phyloP scores from a whole-genome alignment of 2,797 vertebrate species.

The Enteromius argenteus region DNA sequence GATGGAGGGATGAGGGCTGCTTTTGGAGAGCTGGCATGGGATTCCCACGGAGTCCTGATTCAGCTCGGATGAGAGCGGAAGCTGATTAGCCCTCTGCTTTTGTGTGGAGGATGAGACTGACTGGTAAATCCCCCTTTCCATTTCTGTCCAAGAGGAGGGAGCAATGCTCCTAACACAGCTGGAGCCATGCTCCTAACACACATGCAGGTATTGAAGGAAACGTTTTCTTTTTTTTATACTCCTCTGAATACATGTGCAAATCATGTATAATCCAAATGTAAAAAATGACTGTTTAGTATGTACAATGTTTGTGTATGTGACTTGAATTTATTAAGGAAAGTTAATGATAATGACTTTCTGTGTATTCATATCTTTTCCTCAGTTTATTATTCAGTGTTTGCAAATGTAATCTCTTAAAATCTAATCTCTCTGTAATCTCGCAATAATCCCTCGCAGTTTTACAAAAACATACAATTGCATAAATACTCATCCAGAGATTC shows the following conservation, averaged over 20 bases:
- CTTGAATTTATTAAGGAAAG: conserved; percentile 23
- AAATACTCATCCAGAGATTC: conserved; percentile 1
- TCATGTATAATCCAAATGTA: neutral
- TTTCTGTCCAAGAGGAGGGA: conserved; percentile 46
- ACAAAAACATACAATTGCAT: neutral
- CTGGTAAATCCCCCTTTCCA: conserved; percentile 51
- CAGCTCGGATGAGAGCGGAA: conserved; percentile 54
- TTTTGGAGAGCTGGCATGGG: conserved; percentile 43
- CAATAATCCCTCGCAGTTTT: neutral
- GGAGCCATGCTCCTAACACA: neutral
- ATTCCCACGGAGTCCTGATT: conserved; percentile 52
- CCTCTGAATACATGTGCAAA: neutral
- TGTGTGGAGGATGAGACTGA: conserved; percentile 49
- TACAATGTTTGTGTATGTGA: neutral
- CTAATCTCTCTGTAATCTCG: too few relatives aligned
- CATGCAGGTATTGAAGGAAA: neutral
- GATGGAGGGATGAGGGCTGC: conserved; percentile 46
- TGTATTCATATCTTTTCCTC: conserved; percentile 19
- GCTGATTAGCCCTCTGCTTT: conserved; percentile 56
- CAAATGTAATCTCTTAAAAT: conserved; percentile 16
- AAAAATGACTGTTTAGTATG: neutral
- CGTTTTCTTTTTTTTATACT: neutral
- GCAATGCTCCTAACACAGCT: neutral
- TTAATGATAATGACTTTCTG: conserved; percentile 12
- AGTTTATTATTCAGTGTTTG: conserved; percentile 16